These are phyloP conservation scores for Fabriciana adippe DNA, from an alignment of 2,888 invertebrate genomes.

Conservation along the genomic window DNA sequence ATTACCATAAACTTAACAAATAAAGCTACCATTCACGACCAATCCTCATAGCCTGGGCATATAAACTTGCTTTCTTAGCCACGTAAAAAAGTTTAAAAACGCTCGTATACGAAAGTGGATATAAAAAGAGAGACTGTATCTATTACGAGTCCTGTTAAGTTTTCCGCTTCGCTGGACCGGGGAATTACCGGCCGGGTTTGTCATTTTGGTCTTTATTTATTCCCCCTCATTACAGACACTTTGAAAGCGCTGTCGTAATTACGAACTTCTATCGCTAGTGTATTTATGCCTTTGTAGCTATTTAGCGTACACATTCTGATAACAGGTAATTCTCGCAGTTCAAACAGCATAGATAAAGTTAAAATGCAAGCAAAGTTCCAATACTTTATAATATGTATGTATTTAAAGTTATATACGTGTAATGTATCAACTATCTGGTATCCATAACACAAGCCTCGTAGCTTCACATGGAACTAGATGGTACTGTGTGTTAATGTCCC, in stretches of 20 bases:
- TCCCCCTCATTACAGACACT: constrained; percentile 39
- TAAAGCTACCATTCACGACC: background rate
- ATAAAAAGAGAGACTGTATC: constrained; percentile 35
- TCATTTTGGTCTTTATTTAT: constrained; percentile 45
- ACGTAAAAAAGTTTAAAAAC: constrained; percentile 28
- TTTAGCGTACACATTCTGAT: constrained; percentile 12
- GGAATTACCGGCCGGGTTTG: constrained; percentile 49
- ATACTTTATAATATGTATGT: too few relatives aligned
- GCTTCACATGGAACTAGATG: too few relatives aligned
- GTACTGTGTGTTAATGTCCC: too few relatives aligned
- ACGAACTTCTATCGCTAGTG: constrained; percentile 20
- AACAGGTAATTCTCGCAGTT: background rate
- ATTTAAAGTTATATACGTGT: too few relatives aligned
- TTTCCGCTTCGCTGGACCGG: constrained; percentile 56
- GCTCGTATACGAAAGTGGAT: constrained; percentile 28
- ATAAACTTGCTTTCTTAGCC: constrained; percentile 4
- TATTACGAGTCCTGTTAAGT: constrained; percentile 46
- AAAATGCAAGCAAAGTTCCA: too few relatives aligned
- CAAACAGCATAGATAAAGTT: background rate
- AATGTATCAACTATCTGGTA: too few relatives aligned
- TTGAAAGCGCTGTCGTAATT: constrained; percentile 35
- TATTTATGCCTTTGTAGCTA: constrained; percentile 11
- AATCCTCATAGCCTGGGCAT: constrained; percentile 2
- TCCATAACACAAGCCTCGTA: too few relatives aligned
- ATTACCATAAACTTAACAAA: background rate